phyloP scores from a whole-genome alignment of 2,113 vertebrate genomes.

The Panthera uncia region DNA sequence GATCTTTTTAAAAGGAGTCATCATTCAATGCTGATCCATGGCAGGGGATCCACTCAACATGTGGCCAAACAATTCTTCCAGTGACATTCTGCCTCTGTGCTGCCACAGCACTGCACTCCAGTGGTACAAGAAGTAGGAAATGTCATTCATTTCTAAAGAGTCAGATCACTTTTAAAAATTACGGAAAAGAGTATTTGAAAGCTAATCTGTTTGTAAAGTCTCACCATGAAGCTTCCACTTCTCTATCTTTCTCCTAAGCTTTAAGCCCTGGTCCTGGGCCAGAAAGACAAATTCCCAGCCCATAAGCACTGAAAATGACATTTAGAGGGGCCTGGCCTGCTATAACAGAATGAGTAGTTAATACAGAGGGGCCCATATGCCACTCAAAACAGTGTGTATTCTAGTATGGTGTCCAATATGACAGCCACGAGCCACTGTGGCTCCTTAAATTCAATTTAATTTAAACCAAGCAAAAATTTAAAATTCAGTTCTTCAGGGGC shows the following conservation, averaged over 20 bases:
- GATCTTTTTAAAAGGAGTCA: constrained; percentile 5
- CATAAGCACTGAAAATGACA: not conserved
- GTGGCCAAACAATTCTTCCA: not conserved
- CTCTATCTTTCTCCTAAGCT: not conserved
- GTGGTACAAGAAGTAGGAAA: not conserved
- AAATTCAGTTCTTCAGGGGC: not conserved
- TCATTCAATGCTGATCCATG: not conserved
- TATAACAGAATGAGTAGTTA: not conserved
- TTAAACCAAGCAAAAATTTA: not conserved
- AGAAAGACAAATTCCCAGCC: not conserved
- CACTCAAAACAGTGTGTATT: not conserved
- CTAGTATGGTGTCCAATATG: not conserved
- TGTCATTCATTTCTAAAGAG: not conserved
- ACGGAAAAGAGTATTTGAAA: not conserved
- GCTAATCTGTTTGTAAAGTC: not conserved
- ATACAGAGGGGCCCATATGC: not conserved
- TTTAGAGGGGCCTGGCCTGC: not conserved
- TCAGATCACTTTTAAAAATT: not conserved
- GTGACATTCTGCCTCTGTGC: not conserved
- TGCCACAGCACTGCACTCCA: not conserved
- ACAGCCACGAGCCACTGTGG: not conserved
- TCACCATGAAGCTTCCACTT: not conserved
- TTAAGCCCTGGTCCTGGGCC: not conserved
- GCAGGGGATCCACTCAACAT: not conserved
- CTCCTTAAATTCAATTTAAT: not conserved